Percentiles rank a stretch among this genome's conserved stretches.
These are phyloP conservation scores for Chiridota heheva DNA, from an alignment of 35 echinoderm and acorn worm genomes.

Conservation along the genomic window DNA sequence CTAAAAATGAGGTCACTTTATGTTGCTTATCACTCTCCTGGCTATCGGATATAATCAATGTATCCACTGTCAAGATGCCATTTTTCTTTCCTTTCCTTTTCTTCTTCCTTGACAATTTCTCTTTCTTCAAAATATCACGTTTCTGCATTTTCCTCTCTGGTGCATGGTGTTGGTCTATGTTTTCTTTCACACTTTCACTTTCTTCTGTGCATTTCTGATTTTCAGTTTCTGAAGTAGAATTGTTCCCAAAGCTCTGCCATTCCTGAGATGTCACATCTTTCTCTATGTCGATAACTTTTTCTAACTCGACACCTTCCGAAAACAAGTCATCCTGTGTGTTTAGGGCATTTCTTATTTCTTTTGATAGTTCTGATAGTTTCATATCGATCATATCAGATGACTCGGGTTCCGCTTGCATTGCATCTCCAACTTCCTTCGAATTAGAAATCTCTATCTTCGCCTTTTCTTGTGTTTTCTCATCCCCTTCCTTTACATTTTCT, in stretches of 20 bases:
- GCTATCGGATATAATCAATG: no score
- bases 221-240: no score
- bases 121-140: neutral
- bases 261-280: no score
- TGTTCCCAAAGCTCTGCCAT: no score
- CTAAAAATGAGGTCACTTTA: no score
- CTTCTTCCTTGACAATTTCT: neutral
- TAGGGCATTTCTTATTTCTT: neutral
- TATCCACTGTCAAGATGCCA: no score
- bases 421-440: neutral
- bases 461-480: conserved; percentile 20
- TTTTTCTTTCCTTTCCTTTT: neutral
- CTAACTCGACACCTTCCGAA: neutral
- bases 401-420: neutral
- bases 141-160: neutral
- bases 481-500: neutral
- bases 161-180: neutral
- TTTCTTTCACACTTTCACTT: neutral
- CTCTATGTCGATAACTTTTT: no score
- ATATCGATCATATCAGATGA: no score
- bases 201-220: no score
- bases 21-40: no score
- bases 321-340: neutral
- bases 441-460: neutral
- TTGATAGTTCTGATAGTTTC: neutral